These are phyloP conservation scores for Chymomyza fuscimana DNA, from an alignment of 2,888 invertebrate genomes.

Conservation along the genomic window DNA sequence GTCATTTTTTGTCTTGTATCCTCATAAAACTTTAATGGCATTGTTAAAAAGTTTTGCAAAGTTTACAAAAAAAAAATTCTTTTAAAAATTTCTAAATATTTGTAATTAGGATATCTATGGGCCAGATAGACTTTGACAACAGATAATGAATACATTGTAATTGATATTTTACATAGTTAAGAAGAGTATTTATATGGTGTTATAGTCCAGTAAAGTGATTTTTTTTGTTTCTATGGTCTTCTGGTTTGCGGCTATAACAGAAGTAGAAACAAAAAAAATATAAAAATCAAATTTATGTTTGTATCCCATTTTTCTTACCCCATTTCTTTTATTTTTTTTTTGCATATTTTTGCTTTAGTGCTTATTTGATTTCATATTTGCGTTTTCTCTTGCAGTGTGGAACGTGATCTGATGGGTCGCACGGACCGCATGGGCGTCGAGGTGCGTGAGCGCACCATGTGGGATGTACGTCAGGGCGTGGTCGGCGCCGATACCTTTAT, in stretches of 20 bases:
- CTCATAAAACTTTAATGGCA: no score
- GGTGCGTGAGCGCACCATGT: constrained; percentile 90
- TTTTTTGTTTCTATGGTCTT: background rate
- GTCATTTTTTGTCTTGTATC: no score
- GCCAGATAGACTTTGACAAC: no score
- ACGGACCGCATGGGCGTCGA: constrained; percentile 92
- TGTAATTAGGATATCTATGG: no score
- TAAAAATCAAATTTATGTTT: constrained; percentile 25
- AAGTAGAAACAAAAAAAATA: constrained; percentile 4
- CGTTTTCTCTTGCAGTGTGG: constrained; percentile 80
- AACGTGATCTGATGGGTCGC: constrained; percentile 86
- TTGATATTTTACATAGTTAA: background rate
- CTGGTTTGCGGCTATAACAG: background rate
- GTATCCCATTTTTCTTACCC: constrained; percentile 16
- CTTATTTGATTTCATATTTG: constrained; percentile 54
- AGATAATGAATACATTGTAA: no score
- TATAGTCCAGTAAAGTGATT: background rate
- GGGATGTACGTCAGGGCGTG: constrained; percentile 94
- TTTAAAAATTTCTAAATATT: no score
- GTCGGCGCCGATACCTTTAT: constrained; percentile 94
- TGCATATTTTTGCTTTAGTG: constrained; percentile 3
- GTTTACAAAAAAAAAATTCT: no score
- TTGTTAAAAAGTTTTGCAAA: no score
- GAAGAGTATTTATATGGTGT: background rate
- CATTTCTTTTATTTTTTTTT: background rate